Base-by-base conservation (phyloP, 2,797 vertebrate genomes). In the Pantherophis alleghaniensis region DNA sequence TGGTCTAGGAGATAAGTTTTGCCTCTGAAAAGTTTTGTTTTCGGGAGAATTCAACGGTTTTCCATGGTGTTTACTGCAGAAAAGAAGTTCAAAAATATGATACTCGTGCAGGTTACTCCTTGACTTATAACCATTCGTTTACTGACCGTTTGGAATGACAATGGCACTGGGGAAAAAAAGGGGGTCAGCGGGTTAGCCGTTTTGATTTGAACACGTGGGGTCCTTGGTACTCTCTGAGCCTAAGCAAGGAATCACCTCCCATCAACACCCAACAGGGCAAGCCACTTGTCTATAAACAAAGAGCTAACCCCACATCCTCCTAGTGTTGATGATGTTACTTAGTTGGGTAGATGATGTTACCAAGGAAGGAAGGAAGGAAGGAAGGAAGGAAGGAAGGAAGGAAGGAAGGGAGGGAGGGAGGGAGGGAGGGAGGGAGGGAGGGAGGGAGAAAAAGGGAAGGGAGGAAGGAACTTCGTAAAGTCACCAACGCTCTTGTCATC, bases 391-490 rank as follows among this genome's bases (percentile, higher is more conserved):
- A 42, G 20, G 32, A 10, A 37, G 32, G 14, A 18, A 16, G 10
- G 9, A 61, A 26, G 20, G 20, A 0, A 28, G 11, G 61, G 0
- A 5, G 26, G 10, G 10, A 63, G 11, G 61, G 12, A 13, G 61
- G 20, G 0, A 28, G 11, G 61, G 0, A 5, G 26, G 10, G 10
- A 63, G 20, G 20, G 0, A 28, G 11, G 61, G 0, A 5, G 26
- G 10, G 10, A 63, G 11, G 61, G 12, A 13, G 61, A 18, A 4
- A 11, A 20, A 20, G 20, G 5, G 5, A 59, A 7, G 57, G 57
- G 20, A 59, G 57, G 18, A 59, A 42, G 42, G 42, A 42, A 42
- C 42, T 42, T 42, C 0, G 42, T 42, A 42, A 0, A 42, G 42
- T 42, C 42, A 42, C 42, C 42, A 0, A 42, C 42, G 3, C 42